Base-by-base conservation (phyloP, 2,888 invertebrate species). In the Mactromeris polynyma region DNA sequence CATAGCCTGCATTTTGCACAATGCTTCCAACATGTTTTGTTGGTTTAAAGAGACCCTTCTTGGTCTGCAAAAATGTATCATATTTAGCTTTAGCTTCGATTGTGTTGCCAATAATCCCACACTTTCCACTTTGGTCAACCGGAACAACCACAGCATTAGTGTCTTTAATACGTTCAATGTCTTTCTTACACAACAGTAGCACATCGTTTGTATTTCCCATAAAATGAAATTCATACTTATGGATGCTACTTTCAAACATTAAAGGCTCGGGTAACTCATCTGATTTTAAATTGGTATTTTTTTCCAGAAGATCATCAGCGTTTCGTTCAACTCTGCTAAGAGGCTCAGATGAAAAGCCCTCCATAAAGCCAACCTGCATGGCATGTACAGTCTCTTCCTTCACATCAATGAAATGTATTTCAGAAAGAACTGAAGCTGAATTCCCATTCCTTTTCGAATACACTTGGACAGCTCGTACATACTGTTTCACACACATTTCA, bases 361-460 rank as follows among this genome's bases (percentile, higher is more conserved):
- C 36, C 6, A 14, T 11, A 73, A 73, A 73, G 17, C 36, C 73
- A 33, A 14, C 33, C 26, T 73, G 73, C 14, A 73, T 73, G 4
- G 73, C 73, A 33, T 19, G 73, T 73, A 73, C 73, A 36, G 36
- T 36, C 11, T 36, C 19, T 11, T 36, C 36, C 2, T 73, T 73
- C 4, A 73, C 36, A 73, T 73, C 73, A 33, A 73, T 33, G 19
- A 73, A 73, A 73, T 73, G 73, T 33, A 73, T 73, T 36, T 73
- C 73, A 4, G 17, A 36, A 11, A 73, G 73, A n/a, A n/a, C n/a
- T n/a, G n/a, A n/a, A 73, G 36, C 19, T 36, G 73, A 73, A 7
- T 11, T 17, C 17, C 19, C n/a, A 33, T 19, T 31, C 2, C 14
- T 33, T 11, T 73, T 36, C 4, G 33, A 73, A 73, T 73, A 73